Percentiles rank a stretch among this genome's conserved stretches.
Conservation (phyloP, 2,113 vertebrate species). For the Melospiza melodia region DNA sequence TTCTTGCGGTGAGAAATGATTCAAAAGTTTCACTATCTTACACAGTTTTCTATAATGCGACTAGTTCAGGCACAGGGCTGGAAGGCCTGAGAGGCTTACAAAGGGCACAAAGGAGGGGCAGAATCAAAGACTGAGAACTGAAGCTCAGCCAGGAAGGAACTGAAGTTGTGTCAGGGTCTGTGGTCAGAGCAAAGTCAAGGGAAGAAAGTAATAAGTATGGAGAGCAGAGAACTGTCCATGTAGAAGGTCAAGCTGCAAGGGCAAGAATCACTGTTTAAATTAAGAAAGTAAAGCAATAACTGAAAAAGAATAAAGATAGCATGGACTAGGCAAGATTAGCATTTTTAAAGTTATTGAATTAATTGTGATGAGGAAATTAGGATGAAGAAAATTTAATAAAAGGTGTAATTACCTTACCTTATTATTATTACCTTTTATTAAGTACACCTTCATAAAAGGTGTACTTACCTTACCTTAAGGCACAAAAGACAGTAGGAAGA, state of each 20-base stretch:
- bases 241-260: neutral
- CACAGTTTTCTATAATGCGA: neutral
- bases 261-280: neutral
- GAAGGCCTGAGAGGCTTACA: neutral
- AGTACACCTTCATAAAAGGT: too few species aligned
- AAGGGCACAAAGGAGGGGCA: neutral
- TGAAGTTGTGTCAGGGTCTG: neutral
- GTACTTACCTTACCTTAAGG: neutral
- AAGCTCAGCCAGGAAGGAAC: neutral
- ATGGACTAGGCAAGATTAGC: neutral
- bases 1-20: neutral
- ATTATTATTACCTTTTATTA: neutral
- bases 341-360: neutral
- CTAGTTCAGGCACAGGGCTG: neutral
- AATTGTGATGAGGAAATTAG: neutral
- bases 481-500: neutral
- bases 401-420: neutral
- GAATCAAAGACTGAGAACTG: neutral
- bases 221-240: neutral
- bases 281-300: neutral
- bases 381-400: neutral
- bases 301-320: neutral
- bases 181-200: neutral
- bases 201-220: neutral
- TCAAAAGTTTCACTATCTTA: neutral